Base-by-base conservation (phyloP, 2,113 vertebrate species). In the Oplegnathus fasciatus region DNA sequence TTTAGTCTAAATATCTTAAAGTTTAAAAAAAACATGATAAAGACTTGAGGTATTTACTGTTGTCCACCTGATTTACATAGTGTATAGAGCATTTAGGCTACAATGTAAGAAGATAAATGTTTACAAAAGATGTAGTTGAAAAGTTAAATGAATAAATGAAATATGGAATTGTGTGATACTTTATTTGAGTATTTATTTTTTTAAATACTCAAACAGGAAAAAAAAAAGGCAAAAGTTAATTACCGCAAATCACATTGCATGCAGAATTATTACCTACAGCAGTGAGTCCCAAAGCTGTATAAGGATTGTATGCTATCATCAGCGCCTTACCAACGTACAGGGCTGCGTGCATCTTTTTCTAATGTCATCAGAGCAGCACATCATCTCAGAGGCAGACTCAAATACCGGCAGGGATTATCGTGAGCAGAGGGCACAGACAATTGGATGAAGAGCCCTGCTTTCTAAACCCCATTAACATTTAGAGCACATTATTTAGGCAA, bases 401-500 rank as follows among this genome's bases (percentile, higher is more conserved):
- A 80, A 85, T n/a, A 50, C 55, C 66, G 48, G 24, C 73, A 28
- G 61, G 76, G 84, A 86, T 77, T 83, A 80, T 74, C 4, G 15
- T 22, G 52, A 86, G 67, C 28, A 1, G 37, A 52, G 28, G 48
- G 26, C 30, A 77, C 30, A 77, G 71, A 68, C 74, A 57, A 40
- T 9, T 24, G 65, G 69, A 88, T 67, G 11, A 84, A 75, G 44
- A 78, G 37, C 5, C 32, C 48, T 62, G 64, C 68, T 74, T 70
- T 66, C 54, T 77, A 69, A 89, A 87, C 62, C 58, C 68, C 44
- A 58, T 82, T 86, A 78, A 77, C 86, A 83, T 83, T 87, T 78
- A 68, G 68, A 84, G 64, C 68, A 52, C 55, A 64, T 82, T 55
- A 42, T 81, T 80, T 64, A 58, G 75, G 48, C 26, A 48, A 44